These are phyloP conservation scores for Holothuria leucospilota DNA, from an alignment of 53 echinoderm and acorn worm species.

Conservation along the genomic window DNA sequence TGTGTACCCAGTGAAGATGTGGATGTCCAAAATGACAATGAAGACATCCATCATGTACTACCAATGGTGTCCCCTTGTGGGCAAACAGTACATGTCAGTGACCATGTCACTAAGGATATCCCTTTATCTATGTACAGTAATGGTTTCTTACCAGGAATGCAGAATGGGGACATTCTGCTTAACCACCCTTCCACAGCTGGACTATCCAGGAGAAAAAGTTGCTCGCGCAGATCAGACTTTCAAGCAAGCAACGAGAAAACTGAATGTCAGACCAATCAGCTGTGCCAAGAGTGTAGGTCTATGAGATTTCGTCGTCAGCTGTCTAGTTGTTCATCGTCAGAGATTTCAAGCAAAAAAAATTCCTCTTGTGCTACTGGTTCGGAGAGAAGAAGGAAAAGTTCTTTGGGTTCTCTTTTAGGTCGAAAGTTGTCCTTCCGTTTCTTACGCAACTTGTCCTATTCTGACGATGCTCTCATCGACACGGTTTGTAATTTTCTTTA, in stretches of 20 bases:
- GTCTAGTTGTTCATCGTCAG: constrained; percentile 16
- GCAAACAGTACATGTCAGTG: neutral
- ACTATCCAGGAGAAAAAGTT: constrained; percentile 7
- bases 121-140: neutral
- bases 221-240: constrained; percentile 14
- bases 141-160: constrained; percentile 5
- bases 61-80: neutral
- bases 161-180: constrained; percentile 2
- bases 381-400: constrained; percentile 27
- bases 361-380: neutral
- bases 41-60: neutral
- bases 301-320: constrained; percentile 34
- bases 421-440: constrained; percentile 19
- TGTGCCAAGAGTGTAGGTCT: constrained; percentile 15
- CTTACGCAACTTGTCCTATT: constrained; percentile 24
- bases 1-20: neutral
- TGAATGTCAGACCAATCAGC: constrained; percentile 7
- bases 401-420: constrained; percentile 17
- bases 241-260: constrained; percentile 13
- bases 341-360: neutral
- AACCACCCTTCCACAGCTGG: neutral
- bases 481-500: constrained; percentile 4
- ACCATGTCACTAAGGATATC: neutral
- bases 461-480: neutral
- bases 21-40: neutral